Conservation (phyloP, 2,888 invertebrate species). For the Tubulanus polymorphus region DNA sequence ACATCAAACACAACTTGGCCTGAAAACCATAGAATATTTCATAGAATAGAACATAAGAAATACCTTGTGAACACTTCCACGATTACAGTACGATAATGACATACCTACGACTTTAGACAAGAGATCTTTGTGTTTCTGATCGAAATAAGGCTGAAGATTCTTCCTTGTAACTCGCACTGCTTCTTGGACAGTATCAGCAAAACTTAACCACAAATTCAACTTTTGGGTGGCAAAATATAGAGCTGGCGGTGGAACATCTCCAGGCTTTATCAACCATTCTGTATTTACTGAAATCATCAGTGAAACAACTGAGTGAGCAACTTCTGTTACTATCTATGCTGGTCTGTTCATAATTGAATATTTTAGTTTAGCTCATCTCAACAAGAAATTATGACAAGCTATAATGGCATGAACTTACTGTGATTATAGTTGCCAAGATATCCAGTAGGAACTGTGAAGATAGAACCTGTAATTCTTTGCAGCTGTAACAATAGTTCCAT, state of each 20-base stretch:
- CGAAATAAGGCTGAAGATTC: constrained; percentile 37
- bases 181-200: constrained; percentile 43
- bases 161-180: constrained; percentile 31
- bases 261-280: constrained; percentile 39
- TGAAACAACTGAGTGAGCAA: not conserved
- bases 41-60: not conserved
- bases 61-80: not conserved
- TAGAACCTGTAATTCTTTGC: constrained; percentile 36
- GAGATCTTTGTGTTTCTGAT: constrained; percentile 40
- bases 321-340: not conserved
- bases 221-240: constrained; percentile 46
- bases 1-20: constrained; percentile 49
- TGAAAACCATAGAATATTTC: constrained; percentile 17
- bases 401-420: constrained; percentile 26
- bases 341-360: not conserved
- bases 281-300: constrained; percentile 37
- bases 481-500: constrained; percentile 42
- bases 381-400: not conserved
- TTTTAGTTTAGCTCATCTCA: no score
- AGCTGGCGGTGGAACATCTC: constrained; percentile 31
- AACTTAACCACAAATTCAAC: constrained; percentile 44
- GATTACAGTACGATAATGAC: not conserved
- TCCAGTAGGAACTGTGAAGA: constrained; percentile 46
- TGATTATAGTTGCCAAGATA: constrained; percentile 45
- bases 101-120: constrained; percentile 44